phyloP scores from a whole-genome alignment of 2,797 vertebrate species.

The Pangasius macronema region DNA sequence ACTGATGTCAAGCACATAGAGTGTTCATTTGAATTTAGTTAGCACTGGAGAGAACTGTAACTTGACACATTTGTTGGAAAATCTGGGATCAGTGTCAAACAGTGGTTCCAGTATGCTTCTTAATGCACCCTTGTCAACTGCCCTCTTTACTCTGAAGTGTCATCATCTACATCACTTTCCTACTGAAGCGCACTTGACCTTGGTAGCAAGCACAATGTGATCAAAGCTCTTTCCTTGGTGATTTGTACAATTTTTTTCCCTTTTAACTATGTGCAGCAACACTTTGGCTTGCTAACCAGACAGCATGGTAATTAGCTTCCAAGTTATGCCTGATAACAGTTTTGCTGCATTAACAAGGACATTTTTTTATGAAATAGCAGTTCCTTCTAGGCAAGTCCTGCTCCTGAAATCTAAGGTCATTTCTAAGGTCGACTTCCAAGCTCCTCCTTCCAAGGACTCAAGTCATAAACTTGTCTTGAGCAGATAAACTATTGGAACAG shows the following conservation, averaged over 20 bases:
- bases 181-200: background rate
- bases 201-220: background rate
- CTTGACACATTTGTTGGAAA: constrained; percentile 5
- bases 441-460: background rate
- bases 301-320: background rate
- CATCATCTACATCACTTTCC: background rate
- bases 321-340: background rate
- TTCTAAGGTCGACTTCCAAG: background rate
- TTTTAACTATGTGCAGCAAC: background rate
- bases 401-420: background rate
- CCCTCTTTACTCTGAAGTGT: background rate
- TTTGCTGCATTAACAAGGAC: background rate
- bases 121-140: background rate
- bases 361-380: background rate
- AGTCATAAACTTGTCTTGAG: constrained; percentile 16
- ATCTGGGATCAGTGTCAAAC: background rate
- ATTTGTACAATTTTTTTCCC: background rate
- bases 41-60: background rate
- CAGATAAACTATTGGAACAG: constrained; percentile 10
- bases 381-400: background rate
- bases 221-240: background rate
- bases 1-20: background rate
- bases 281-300: background rate
- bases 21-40: background rate
- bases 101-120: background rate